Base-by-base conservation (phyloP, 1,140 invertebrate genomes). In the Hermatobates lingyangjiaoensis region DNA sequence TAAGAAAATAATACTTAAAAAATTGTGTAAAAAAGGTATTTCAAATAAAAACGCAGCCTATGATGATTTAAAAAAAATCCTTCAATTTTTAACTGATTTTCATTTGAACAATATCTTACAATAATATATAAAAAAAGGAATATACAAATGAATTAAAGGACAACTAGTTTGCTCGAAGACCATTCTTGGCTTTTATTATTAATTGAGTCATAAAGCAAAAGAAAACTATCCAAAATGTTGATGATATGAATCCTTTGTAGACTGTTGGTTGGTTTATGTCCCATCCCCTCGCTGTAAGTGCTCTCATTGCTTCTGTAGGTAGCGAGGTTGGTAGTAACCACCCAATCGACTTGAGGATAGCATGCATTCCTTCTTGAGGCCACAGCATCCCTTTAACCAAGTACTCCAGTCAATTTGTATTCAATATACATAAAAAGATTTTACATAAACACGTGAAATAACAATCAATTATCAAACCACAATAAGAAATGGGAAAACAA, bases 371-470 rank as follows among this genome's bases (percentile, higher is more conserved):
- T 63, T 79, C 71, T 30, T 76, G 61, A 1, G 76, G 76, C 76
- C 76, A 79, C 45, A 78, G 70, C 44, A 77, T 76, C 28, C 76
- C 74, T 70, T n/a, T n/a, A n/a, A n/a, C n/a, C n/a, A n/a, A n/a
- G n/a, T n/a, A n/a, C n/a, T n/a, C n/a, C n/a, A n/a, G n/a, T n/a
- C n/a, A n/a, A n/a, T n/a, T n/a, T n/a, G n/a, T n/a, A n/a, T n/a
- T n/a, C n/a, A n/a, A n/a, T n/a, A n/a, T n/a, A n/a, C n/a, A n/a
- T n/a, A n/a, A n/a, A n/a, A n/a, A n/a, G n/a, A n/a, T n/a, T n/a
- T n/a, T n/a, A n/a, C n/a, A n/a, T n/a, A n/a, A n/a, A n/a, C n/a
- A n/a, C n/a, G n/a, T n/a, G n/a, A n/a, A n/a, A n/a, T n/a, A n/a
- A n/a, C n/a, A n/a, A n/a, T n/a, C n/a, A n/a, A n/a, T n/a, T n/a